Base-by-base conservation (phyloP, 2,113 vertebrate species). In the Limanda limanda region DNA sequence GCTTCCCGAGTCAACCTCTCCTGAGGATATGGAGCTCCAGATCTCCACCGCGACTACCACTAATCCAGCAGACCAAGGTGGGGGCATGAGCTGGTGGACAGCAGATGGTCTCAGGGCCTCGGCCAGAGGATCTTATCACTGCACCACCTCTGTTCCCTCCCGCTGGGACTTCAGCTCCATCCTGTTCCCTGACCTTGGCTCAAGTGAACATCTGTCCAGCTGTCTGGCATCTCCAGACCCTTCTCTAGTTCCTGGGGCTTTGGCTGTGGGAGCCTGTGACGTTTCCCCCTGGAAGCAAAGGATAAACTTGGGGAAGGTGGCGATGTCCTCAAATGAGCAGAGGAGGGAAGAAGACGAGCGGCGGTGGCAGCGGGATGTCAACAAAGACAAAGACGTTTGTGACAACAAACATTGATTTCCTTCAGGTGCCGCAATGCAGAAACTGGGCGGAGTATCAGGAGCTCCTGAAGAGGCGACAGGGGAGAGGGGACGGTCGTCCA, bases 401-500 rank as follows among this genome's bases (percentile, higher is more conserved):
- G 48, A 12, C 45, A 0, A 9, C n/a, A n/a, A 23, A 14, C n/a
- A 13, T 6, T 31, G 20, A 42, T 11, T 25, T 51, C 4, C 15
- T 55, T 74, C 1, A 31, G 90, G 85, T 91, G 51, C 92, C 54
- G 64, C 23, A 13, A 51, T 99, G 98, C 93, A 92, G 93, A 60
- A 95, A 86, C 91, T 99, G 98, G 98, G 85, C 37, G 3, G 96
- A 97, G 48, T 99, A 97, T 89, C 96, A 94, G 60, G 82, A 91
- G 45, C 93, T 99, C 59, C 55, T 95, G 91, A 84, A 81, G 58
- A 84, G 88, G 63, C 93, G 88, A 3, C 37, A 45, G 73, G 78
- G 73, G 71, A 84, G 55, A 48, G 57, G 48, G 45, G 83, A 64
- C 56, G 84, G 81, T 3, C 86, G 70, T 24, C 95, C 94, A 0